Percentiles rank a stretch among this genome's conserved stretches.
Conservation (phyloP, 2,888 invertebrate species). For the Drosophila meridionalis region DNA sequence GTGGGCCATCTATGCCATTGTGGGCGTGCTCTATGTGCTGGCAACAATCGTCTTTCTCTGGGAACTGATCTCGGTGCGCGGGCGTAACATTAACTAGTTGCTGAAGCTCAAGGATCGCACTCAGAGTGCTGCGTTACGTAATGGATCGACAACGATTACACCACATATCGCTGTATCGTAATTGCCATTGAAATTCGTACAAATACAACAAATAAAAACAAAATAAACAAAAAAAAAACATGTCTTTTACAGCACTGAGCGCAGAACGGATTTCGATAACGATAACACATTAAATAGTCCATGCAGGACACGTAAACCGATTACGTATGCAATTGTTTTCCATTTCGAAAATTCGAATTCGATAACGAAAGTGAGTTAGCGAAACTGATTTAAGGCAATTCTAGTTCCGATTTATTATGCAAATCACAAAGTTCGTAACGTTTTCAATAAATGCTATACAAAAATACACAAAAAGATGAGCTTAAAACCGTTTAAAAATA, state of each 20-base stretch:
- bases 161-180: neutral
- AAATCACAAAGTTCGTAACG: constrained; percentile 36
- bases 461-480: neutral
- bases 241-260: neutral
- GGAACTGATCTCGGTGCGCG: constrained; percentile 47
- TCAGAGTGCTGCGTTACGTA: neutral
- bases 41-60: constrained; percentile 50
- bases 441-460: constrained; percentile 37
- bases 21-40: constrained; percentile 22
- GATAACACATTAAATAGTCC: neutral
- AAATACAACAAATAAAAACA: too few relatives aligned
- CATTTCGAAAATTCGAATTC: constrained; percentile 2
- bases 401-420: constrained; percentile 50
- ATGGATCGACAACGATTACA: neutral
- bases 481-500: constrained; percentile 5
- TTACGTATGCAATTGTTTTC: neutral
- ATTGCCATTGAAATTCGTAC: neutral
- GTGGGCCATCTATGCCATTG: constrained; percentile 43
- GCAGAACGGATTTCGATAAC: neutral
- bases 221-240: neutral
- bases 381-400: neutral
- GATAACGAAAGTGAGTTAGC: neutral
- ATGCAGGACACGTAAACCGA: neutral
- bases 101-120: neutral
- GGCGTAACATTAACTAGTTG: neutral